These are phyloP conservation scores for Blennius ocellaris DNA, from an alignment of 2,113 vertebrate genomes.

Conservation along the genomic window DNA sequence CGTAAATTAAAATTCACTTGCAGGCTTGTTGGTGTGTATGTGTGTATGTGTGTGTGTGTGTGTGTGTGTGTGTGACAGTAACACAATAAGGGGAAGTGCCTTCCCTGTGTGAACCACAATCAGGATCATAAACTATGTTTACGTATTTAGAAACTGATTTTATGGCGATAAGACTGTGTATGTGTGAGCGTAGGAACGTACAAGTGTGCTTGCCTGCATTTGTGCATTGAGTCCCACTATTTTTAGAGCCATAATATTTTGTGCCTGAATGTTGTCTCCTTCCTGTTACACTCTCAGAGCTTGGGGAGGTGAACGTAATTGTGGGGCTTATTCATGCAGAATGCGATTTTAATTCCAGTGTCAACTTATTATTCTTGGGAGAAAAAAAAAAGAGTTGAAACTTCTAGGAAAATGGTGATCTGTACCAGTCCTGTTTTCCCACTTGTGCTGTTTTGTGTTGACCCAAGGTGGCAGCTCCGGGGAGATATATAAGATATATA, in stretches of 20 bases:
- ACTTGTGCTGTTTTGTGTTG: not conserved
- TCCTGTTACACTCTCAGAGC: not conserved
- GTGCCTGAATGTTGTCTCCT: constrained; percentile 10
- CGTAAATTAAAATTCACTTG: too few relatives aligned
- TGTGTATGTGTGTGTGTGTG: too few relatives aligned
- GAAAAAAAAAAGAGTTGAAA: not conserved
- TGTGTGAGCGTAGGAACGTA: not conserved
- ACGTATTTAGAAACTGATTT: too few relatives aligned
- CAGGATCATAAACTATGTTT: too few relatives aligned
- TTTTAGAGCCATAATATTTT: constrained; percentile 4
- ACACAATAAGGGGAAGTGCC: too few relatives aligned
- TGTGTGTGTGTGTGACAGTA: too few relatives aligned
- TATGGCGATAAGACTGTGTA: too few relatives aligned
- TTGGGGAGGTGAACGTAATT: not conserved
- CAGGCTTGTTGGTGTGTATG: too few relatives aligned
- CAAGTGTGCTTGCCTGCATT: not conserved
- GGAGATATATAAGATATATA: constrained; percentile 33
- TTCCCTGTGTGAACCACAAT: too few relatives aligned
- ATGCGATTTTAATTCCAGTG: not conserved
- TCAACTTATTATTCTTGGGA: too few relatives aligned
- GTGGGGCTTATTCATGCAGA: not conserved
- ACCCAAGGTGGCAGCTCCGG: constrained; percentile 10
- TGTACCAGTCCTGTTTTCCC: not conserved
- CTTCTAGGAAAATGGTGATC: constrained; percentile 9
- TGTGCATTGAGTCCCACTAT: not conserved